Conservation (phyloP, 2,888 invertebrate genomes). For the Cylindroiulus punctatus region DNA sequence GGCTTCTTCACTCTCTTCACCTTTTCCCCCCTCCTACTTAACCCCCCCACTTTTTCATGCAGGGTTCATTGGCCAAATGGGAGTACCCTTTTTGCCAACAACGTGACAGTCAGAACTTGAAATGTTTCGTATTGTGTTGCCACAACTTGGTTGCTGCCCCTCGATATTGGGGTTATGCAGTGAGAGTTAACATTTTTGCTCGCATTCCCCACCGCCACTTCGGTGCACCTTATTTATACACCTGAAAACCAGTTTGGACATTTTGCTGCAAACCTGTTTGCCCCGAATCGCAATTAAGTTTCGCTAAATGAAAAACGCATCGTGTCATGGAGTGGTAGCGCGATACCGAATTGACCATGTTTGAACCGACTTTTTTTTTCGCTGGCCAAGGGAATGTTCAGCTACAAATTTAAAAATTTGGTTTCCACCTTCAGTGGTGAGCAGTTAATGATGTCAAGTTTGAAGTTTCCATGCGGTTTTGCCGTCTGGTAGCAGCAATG, state of each 20-base stretch:
- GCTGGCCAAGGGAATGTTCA: neutral
- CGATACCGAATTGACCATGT: constrained; percentile 47
- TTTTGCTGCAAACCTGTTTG: neutral
- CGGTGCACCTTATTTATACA: constrained; percentile 40
- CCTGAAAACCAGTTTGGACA: constrained; percentile 35
- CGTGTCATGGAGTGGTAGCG: constrained; percentile 28
- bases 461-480: too few species aligned
- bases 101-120: constrained; percentile 45
- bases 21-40: constrained; percentile 14
- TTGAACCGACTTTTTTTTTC: neutral
- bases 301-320: constrained; percentile 34
- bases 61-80: constrained; percentile 45
- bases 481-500: too few species aligned
- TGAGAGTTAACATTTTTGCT: constrained; percentile 40
- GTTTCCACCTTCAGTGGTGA: too few species aligned
- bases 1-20: constrained; percentile 47
- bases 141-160: constrained; percentile 33
- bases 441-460: too few species aligned
- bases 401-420: neutral
- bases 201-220: constrained; percentile 39
- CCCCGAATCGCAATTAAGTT: constrained; percentile 19
- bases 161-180: constrained; percentile 26
- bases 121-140: constrained; percentile 47
- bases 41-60: constrained; percentile 40
- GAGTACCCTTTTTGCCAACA: constrained; percentile 45